phyloP scores from a whole-genome alignment of 2,888 invertebrate genomes.

The Ischnura elegans region DNA sequence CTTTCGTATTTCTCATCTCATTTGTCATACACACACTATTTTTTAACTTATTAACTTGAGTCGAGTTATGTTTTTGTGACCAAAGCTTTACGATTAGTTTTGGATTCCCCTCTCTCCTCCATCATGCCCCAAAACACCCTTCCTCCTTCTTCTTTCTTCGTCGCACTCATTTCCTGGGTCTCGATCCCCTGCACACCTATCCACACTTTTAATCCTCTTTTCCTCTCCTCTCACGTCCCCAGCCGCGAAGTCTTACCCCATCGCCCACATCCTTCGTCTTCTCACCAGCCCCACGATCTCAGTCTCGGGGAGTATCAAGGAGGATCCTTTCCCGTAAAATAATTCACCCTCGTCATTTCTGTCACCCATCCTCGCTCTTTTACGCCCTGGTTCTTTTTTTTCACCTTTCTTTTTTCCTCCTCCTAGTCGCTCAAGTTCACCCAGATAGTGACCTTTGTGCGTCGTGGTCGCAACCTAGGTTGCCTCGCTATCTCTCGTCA shows the following conservation, averaged over 20 bases:
- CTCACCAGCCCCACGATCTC: not conserved
- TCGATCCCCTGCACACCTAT: not conserved
- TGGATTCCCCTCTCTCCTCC: no score
- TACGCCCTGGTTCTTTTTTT: not conserved
- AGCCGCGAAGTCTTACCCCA: not conserved
- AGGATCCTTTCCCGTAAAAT: not conserved
- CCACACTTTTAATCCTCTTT: not conserved
- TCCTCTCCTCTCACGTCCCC: not conserved
- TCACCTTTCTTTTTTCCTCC: not conserved
- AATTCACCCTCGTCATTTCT: not conserved
- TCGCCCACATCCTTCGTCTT: conserved; percentile 23
- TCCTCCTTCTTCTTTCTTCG: not conserved
- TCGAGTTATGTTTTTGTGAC: no score
- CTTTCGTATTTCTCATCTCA: no score
- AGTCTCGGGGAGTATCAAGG: not conserved
- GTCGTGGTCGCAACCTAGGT: conserved; percentile 42
- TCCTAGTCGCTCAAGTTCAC: not conserved
- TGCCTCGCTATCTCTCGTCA: conserved; percentile 64
- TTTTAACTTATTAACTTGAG: no score
- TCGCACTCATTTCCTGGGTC: conserved; percentile 36
- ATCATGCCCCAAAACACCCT: not conserved
- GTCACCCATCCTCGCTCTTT: not conserved
- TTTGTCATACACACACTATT: no score
- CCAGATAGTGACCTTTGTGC: not conserved
- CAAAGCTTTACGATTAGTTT: no score